Evolutionary conservation across 1,140 invertebrate species (phyloP), one percentile per base, ranked within the genome.

Genomic region (Neodiprion lecontei): DNA sequence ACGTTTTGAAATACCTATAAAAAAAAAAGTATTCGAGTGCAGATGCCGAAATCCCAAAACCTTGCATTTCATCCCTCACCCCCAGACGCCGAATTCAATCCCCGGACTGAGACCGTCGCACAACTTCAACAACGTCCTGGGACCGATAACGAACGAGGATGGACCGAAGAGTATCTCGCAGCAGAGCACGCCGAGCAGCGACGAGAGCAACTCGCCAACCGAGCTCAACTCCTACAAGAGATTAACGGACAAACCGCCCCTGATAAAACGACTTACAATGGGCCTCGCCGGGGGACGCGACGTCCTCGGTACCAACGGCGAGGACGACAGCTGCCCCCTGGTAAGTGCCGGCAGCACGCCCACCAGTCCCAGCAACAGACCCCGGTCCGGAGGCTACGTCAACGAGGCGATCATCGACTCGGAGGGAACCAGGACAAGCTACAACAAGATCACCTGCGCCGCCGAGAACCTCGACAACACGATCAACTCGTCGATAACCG

Each of bases 191-290:
- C 94, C 94, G 68, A 94, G 93, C 84, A 95, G 94, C 77, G 94
- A 96, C 84, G 95, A 96, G 86, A 95, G 94, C 83, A 95, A 95
- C 87, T 96, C 95, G 40, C 95, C 95, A n/a, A 95, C 95, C 67
- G 95, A 96, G 88, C 90, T 96, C 78, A 96, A 96, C 89, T 95
- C 94, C 79, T 96, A 95, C 86, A 94, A 95, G 85, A 90, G 94
- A 79, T 90, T 96, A 77, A 89, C 90, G 53, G 95, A 96, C 86
- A 95, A 96, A 84, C 95, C 95, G 48, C 94, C 94, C 12, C 89
- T 96, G 79, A 95, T 96, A 89, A 95, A 94, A 85, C 89, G 93
- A 65, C 88, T 95, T 69, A 92, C 93, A 17, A 91, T 94, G 87
- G 93, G 94, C 11, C 88, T 94, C 53, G 89, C 90, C 75, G 83